Conservation (phyloP, 2,797 vertebrate genomes). For the Harpagifer antarcticus region DNA sequence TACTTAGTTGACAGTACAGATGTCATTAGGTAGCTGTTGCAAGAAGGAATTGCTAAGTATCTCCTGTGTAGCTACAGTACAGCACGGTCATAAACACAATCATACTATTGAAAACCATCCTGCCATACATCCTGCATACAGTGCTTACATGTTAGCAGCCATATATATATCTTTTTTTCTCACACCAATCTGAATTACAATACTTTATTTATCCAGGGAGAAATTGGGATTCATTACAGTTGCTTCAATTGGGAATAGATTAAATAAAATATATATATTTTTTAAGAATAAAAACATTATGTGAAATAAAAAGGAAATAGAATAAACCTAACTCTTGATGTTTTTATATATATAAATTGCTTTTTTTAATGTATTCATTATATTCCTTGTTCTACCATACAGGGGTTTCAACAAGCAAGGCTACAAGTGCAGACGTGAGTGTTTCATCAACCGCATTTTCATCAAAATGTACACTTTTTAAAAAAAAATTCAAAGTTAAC, state of each 20-base stretch:
- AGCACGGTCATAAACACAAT: constrained; percentile 4
- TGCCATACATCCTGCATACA: not conserved
- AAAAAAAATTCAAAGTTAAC: not conserved
- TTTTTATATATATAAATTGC: too few relatives aligned
- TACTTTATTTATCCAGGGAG: too few relatives aligned
- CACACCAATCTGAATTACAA: too few relatives aligned
- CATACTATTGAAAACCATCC: not conserved
- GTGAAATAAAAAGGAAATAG: too few relatives aligned
- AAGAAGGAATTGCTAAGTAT: not conserved
- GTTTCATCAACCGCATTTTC: constrained; percentile 23
- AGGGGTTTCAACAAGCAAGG: constrained; percentile 99
- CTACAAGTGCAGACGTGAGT: constrained; percentile 98
- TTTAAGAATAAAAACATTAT: too few relatives aligned
- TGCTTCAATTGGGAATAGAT: too few relatives aligned
- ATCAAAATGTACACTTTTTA: not conserved
- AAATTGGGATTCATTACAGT: too few relatives aligned
- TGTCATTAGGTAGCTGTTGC: not conserved
- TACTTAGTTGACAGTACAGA: not conserved
- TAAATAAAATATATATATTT: too few relatives aligned
- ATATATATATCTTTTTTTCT: not conserved
- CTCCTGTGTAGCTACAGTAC: not conserved
- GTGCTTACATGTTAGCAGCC: not conserved
- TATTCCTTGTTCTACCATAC: constrained; percentile 59
- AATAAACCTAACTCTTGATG: too few relatives aligned
- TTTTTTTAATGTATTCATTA: not conserved